Evolutionary conservation across 2,888 invertebrate genomes (phyloP).

Genomic region (Netelia fuscicornis): DNA sequence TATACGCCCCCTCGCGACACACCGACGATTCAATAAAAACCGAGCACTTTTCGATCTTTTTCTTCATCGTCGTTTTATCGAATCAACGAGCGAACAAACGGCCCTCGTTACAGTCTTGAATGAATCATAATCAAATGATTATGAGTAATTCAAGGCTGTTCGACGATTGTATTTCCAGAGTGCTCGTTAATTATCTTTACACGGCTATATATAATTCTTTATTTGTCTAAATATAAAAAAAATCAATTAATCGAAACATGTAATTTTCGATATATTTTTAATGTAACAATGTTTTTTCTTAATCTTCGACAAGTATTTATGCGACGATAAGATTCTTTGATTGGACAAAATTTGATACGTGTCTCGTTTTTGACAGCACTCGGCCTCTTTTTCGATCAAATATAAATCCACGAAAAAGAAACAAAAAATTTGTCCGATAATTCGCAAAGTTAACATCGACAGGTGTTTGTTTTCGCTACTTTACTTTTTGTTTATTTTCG

Average conservation of each 20-base stretch:
- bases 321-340: not conserved
- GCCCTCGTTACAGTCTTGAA: not conserved
- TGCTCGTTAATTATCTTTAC: too few relatives aligned
- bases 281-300: not conserved
- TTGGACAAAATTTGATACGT: not conserved
- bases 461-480: not conserved
- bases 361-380: conserved; percentile 4
- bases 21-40: conserved; percentile 47
- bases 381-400: not conserved
- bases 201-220: too few relatives aligned
- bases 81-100: conserved; percentile 20
- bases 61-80: not conserved
- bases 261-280: not conserved
- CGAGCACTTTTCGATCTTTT: conserved; percentile 35
- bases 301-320: not conserved
- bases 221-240: too few relatives aligned
- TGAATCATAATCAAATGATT: too few relatives aligned
- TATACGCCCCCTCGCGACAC: conserved; percentile 12
- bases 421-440: not conserved
- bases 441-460: not conserved
- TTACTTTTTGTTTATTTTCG: conserved; percentile 21
- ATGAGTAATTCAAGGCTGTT: too few relatives aligned
- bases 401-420: not conserved
- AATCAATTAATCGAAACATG: too few relatives aligned
- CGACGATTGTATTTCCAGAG: too few relatives aligned